A percentile compares a stretch with the other conserved stretches of the same genome.
Conservation (phyloP, 2,888 invertebrate species). For the Yponomeuta sedellus region DNA sequence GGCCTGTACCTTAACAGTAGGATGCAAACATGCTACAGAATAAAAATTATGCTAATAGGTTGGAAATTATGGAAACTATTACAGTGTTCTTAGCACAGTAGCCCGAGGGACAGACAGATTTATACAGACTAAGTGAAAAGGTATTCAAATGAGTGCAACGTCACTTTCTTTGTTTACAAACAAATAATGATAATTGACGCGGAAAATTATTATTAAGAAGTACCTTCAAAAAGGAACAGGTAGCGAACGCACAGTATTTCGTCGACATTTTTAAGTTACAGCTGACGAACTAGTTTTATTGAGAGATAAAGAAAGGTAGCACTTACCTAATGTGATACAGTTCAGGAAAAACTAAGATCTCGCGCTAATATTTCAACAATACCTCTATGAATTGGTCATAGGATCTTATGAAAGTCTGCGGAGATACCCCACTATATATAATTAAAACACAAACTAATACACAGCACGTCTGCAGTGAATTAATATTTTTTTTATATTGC, state of each 20-base stretch:
- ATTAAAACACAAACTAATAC: background rate
- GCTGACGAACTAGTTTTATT: background rate
- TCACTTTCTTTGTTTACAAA: no score
- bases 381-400: background rate
- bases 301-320: background rate
- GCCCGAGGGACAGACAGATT: no score
- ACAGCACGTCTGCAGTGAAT: background rate
- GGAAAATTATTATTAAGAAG: background rate
- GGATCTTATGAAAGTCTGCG: background rate
- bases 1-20: no score
- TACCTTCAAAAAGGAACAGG: background rate
- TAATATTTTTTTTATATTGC: background rate
- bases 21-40: no score
- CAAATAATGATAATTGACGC: background rate
- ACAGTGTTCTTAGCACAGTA: no score
- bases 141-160: no score
- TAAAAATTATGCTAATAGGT: no score
- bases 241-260: background rate
- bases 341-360: background rate
- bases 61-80: no score
- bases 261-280: background rate
- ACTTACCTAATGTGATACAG: background rate
- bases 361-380: background rate
- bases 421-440: background rate
- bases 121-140: no score